Base-by-base conservation (phyloP, 2,888 invertebrate genomes). In the Theretra japonica region DNA sequence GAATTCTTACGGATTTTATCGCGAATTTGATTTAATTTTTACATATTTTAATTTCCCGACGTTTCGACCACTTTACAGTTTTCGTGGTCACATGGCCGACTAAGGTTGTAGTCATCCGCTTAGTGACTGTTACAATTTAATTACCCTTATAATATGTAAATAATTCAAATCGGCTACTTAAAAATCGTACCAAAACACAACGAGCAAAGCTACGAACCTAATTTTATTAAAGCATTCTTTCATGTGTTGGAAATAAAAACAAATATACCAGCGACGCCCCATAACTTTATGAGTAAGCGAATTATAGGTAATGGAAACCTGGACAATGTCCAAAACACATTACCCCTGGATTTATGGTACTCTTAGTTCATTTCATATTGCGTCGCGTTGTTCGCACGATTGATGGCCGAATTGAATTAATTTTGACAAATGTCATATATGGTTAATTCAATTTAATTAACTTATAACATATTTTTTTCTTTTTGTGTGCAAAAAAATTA, bases 131-230 rank as follows among this genome's bases (percentile, higher is more conserved):
- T n/a, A n/a, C n/a, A n/a, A n/a, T n/a, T n/a, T n/a, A n/a, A n/a
- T n/a, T n/a, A n/a, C n/a, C n/a, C n/a, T n/a, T n/a, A n/a, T n/a
- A n/a, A n/a, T n/a, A n/a, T n/a, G n/a, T n/a, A n/a, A n/a, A n/a
- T n/a, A n/a, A 48, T 15, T 15, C 17, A 28, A 28, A 28, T 4
- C 3, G 48, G 1, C 1, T 48, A 8, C 48, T 48, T 15, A 48
- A 48, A 48, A 48, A 15, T 1, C 48, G 17, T 17, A 8, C 48
- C 11, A 8, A 50, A 17, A n/a, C 17, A 53, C 17, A 19, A 53
- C 5, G 17, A 19, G 95, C 17, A 48, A 15, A 65, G 17, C 41
- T 23, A 48, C 21, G 11, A 65, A 41, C 23, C 65, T 23, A 48
- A 65, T 48, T 65, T 48, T 23, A 65, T 17, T 65, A 65, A 65